phyloP scores from a whole-genome alignment of 2,797 vertebrate species.

The Enoplosus armatus region DNA sequence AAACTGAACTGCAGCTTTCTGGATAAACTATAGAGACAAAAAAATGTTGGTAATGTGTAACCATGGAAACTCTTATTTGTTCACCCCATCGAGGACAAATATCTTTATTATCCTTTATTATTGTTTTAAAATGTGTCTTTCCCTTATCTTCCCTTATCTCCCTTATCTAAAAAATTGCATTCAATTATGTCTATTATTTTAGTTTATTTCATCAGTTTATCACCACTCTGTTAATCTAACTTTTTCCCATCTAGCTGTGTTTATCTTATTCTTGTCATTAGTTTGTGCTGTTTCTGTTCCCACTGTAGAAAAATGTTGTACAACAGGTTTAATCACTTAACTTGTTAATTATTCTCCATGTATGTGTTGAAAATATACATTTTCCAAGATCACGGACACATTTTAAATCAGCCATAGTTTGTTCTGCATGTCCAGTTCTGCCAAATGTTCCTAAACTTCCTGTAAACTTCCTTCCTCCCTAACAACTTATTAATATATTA shows the following conservation, averaged over 20 bases:
- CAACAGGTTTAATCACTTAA: background rate
- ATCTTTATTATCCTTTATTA: background rate
- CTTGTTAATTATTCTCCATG: background rate
- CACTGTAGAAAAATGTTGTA: background rate
- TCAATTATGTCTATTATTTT: background rate
- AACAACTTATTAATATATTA: background rate
- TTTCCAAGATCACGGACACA: background rate
- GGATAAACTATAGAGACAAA: background rate
- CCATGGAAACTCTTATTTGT: background rate
- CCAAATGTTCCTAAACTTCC: too few relatives aligned
- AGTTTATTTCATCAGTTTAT: background rate
- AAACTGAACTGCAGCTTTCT: conserved; percentile 7
- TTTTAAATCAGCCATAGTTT: background rate
- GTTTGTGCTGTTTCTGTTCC: background rate
- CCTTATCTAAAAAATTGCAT: too few relatives aligned
- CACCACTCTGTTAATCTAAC: background rate
- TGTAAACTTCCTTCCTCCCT: background rate
- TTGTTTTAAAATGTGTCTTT: background rate
- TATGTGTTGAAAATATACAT: background rate
- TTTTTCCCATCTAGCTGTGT: background rate
- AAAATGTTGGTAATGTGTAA: background rate
- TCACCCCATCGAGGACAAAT: background rate
- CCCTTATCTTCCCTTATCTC: too few relatives aligned
- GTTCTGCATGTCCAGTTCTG: background rate
- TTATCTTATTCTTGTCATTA: background rate